Conservation (phyloP, 2,113 vertebrate genomes). For the Siniperca chuatsi region DNA sequence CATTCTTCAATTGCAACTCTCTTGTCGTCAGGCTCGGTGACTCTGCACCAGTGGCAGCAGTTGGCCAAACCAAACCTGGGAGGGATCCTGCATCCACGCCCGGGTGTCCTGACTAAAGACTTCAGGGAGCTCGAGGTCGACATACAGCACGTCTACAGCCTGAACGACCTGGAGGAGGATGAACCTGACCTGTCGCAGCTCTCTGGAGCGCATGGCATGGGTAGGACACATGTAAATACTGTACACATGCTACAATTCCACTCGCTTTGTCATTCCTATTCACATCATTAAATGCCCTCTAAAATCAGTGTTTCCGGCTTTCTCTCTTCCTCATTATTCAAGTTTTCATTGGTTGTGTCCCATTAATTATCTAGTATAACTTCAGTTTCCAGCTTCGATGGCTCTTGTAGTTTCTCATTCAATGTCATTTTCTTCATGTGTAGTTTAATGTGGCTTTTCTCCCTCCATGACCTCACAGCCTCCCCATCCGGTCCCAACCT, state of each 20-base stretch:
- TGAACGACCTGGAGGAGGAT: constrained; percentile 91
- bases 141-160: constrained; percentile 88
- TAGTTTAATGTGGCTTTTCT: constrained; percentile 56
- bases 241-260: not conserved
- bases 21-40: constrained; percentile 83
- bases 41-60: constrained; percentile 92
- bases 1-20: not conserved
- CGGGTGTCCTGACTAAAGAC: constrained; percentile 90
- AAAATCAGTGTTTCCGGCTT: not conserved
- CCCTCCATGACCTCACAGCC: constrained; percentile 83
- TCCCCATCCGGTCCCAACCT: constrained; percentile 86
- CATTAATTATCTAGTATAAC: not conserved
- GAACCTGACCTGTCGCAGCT: constrained; percentile 83
- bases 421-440: not conserved
- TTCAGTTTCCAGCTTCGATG: not conserved
- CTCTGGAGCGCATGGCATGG: constrained; percentile 70
- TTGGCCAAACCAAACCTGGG: constrained; percentile 89
- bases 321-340: not conserved
- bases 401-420: constrained; percentile 1
- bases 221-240: constrained; percentile 67
- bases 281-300: not conserved
- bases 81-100: constrained; percentile 87
- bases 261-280: not conserved
- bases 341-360: not conserved
- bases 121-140: constrained; percentile 89